Evolutionary conservation across 2,797 vertebrate genomes (phyloP).

Genomic region (Pygocentrus nattereri): DNA sequence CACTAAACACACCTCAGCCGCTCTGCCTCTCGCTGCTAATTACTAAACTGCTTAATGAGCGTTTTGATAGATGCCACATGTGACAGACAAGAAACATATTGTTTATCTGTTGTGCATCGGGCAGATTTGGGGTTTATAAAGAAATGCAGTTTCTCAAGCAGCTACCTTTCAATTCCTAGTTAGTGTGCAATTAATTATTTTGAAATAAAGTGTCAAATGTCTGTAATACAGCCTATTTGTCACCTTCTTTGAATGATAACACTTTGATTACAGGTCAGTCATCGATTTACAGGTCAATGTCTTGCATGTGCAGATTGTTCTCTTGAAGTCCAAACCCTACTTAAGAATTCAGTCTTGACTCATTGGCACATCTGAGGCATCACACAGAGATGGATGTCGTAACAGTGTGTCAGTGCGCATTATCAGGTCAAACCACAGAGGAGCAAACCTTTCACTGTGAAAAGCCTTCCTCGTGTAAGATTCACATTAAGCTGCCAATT

Average conservation of each 20-base stretch:
- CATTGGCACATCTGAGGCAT: not conserved
- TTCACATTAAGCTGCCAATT: not conserved
- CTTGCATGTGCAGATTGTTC: not conserved
- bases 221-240: no score
- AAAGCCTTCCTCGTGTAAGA: not conserved
- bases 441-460: not conserved
- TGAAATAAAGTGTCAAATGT: no score
- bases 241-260: no score
- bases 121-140: slow-evolving; percentile 83
- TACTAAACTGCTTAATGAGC: slow-evolving; percentile 89
- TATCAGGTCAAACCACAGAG: not conserved
- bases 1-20: slow-evolving; percentile 73
- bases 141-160: slow-evolving; percentile 24
- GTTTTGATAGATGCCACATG: slow-evolving; percentile 84
- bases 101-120: slow-evolving; percentile 90
- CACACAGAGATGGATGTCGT: not conserved
- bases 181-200: no score
- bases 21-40: slow-evolving; percentile 88
- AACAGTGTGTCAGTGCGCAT: not conserved
- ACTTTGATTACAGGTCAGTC: not conserved
- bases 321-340: not conserved
- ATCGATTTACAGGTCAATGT: not conserved
- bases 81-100: slow-evolving; percentile 88
- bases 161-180: not conserved
- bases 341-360: not conserved